Conservation (phyloP, 2,113 vertebrate species). For the Bujurquina vittata region DNA sequence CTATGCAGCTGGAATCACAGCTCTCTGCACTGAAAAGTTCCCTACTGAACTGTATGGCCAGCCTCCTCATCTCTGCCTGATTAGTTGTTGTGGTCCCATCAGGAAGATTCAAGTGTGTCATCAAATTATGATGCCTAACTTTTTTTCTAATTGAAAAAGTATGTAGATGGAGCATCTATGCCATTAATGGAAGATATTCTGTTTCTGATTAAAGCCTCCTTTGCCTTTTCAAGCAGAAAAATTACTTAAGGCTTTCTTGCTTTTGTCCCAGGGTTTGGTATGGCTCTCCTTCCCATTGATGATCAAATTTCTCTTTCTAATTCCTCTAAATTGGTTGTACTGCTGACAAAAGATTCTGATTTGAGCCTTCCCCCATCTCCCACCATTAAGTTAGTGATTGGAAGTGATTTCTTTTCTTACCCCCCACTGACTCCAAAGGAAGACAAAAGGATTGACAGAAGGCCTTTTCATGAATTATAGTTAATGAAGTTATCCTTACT, state of each 20-base stretch:
- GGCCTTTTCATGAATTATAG: background rate
- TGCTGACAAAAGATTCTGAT: background rate
- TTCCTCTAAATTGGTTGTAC: background rate
- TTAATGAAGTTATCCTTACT: background rate
- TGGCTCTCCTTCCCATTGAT: background rate
- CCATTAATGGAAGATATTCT: background rate
- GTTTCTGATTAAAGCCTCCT: background rate
- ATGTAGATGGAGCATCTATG: background rate
- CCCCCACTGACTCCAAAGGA: background rate
- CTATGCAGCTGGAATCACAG: background rate
- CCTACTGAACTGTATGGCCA: background rate
- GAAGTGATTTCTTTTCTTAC: background rate
- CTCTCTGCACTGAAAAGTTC: background rate
- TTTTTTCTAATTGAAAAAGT: background rate
- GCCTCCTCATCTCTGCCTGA: background rate
- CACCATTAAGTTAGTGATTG: background rate
- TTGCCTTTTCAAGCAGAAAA: background rate
- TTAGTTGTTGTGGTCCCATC: background rate
- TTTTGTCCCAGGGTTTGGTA: background rate
- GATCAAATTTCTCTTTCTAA: background rate
- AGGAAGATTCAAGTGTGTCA: background rate
- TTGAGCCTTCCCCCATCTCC: background rate
- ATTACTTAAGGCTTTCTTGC: background rate
- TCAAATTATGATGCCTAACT: background rate
- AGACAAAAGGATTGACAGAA: background rate